Conservation (phyloP, 2,888 invertebrate genomes). For the Hemicrepidius hirtus region DNA sequence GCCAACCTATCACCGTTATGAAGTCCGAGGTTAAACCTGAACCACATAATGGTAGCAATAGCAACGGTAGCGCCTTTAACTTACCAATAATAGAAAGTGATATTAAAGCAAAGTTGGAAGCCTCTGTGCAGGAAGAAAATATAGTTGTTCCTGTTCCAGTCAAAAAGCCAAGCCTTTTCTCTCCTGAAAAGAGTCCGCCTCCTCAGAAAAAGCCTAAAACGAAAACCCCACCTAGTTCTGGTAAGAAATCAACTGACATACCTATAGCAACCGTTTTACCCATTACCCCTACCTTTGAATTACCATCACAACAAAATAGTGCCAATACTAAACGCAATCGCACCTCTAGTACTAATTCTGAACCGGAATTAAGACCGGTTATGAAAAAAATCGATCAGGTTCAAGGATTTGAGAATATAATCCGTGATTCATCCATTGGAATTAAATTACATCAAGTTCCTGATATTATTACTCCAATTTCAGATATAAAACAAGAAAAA, state of each 20-base stretch:
- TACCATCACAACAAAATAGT: conserved; percentile 52
- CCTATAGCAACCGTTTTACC: conserved; percentile 61
- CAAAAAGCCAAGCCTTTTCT: conserved; percentile 79
- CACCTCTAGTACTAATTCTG: conserved; percentile 73
- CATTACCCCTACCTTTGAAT: conserved; percentile 49
- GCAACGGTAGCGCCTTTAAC: conserved; percentile 47
- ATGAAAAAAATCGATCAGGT: conserved; percentile 79
- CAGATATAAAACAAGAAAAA: conserved; percentile 58
- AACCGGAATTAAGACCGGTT: conserved; percentile 78
- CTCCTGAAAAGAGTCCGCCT: conserved; percentile 78
- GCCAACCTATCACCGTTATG: conserved; percentile 3
- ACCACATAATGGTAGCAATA: conserved; percentile 43
- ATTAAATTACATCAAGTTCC: conserved; percentile 66
- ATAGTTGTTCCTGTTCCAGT: conserved; percentile 60
- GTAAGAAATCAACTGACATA: conserved; percentile 58
- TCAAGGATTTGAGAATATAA: conserved; percentile 77
- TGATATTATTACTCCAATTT: conserved; percentile 65
- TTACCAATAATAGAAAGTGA: conserved; percentile 48
- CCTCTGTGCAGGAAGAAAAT: conserved; percentile 41
- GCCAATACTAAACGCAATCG: conserved; percentile 65
- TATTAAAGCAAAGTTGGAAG: conserved; percentile 41
- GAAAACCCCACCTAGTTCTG: conserved; percentile 58
- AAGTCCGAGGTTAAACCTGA: conserved; percentile 37
- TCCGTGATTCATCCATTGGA: conserved; percentile 73
- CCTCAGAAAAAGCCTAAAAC: conserved; percentile 60